A percentile compares a stretch with the other conserved stretches of the same genome.
Evolutionary conservation across 1,140 invertebrate species (phyloP).

Genomic region (Ostrea edulis): DNA sequence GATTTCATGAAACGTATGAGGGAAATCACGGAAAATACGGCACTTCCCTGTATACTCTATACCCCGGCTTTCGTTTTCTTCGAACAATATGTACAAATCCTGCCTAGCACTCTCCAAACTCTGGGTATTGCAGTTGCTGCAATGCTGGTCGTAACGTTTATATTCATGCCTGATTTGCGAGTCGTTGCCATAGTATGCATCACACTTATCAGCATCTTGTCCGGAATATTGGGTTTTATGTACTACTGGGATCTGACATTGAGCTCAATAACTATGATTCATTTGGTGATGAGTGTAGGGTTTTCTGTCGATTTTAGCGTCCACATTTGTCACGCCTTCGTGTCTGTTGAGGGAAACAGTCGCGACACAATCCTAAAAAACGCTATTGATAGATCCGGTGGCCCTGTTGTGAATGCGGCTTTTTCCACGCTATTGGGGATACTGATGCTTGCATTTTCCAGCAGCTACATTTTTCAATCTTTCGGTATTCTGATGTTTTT

Average conservation of each 20-base stretch:
- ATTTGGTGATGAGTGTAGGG: slow-evolving; percentile 98
- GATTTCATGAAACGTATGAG: slow-evolving; percentile 62
- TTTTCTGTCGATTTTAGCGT: slow-evolving; percentile 98
- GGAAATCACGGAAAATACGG: slow-evolving; percentile 57
- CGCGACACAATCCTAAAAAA: neutral
- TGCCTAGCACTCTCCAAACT: slow-evolving; percentile 86
- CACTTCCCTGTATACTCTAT: neutral
- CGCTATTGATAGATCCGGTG: neutral
- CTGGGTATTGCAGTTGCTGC: slow-evolving; percentile 49
- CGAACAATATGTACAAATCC: slow-evolving; percentile 92
- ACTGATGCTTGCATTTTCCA: slow-evolving; percentile 29
- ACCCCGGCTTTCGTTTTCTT: slow-evolving; percentile 67
- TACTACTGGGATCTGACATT: slow-evolving; percentile 96
- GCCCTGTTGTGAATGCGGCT: slow-evolving; percentile 12
- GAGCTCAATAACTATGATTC: slow-evolving; percentile 99
- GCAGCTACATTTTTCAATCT: neutral
- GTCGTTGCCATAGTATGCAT: slow-evolving; percentile 93
- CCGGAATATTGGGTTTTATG: slow-evolving; percentile 98
- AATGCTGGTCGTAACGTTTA: no score
- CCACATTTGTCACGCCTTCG: slow-evolving; percentile 96
- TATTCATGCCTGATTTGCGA: no score
- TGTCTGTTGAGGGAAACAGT: neutral
- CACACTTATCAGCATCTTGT: slow-evolving; percentile 96
- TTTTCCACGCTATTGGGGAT: neutral
- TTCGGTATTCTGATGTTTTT: slow-evolving; percentile 34